Evolutionary conservation across 2,797 vertebrate species (phyloP).

Genomic region (Gadopsis bispinosus): DNA sequence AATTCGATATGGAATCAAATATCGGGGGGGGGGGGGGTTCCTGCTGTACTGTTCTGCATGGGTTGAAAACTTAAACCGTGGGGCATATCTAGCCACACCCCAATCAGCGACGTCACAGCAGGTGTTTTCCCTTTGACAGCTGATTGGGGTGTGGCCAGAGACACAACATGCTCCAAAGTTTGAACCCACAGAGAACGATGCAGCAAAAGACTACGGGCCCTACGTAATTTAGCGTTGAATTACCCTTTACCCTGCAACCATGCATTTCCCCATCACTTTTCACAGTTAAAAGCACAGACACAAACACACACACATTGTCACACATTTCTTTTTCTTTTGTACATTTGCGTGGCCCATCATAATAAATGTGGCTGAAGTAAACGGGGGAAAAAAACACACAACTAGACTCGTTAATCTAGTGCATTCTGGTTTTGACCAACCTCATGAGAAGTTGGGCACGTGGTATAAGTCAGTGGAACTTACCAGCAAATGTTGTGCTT

Average conservation of each 20-base stretch:
- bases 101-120: constrained; percentile 40
- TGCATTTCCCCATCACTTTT: constrained; percentile 50
- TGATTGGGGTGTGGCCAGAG: background rate
- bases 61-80: constrained; percentile 20
- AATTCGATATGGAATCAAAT: constrained; percentile 54
- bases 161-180: constrained; percentile 4
- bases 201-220: constrained; percentile 15
- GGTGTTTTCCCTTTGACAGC: constrained; percentile 40
- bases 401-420: constrained; percentile 38
- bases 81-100: background rate
- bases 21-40: constrained; percentile 3
- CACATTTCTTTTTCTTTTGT: constrained; percentile 34
- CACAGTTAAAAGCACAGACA: constrained; percentile 71
- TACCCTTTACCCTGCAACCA: constrained; percentile 60
- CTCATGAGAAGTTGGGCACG: constrained; percentile 17
- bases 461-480: constrained; percentile 32
- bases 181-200: background rate
- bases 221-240: constrained; percentile 49
- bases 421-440: constrained; percentile 35
- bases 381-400: constrained; percentile 24
- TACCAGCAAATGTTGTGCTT: constrained; percentile 60
- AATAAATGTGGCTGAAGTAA: constrained; percentile 37
- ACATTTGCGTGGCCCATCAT: constrained; percentile 32
- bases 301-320: constrained; percentile 15
- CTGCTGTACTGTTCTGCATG: constrained; percentile 30